phyloP scores from a whole-genome alignment of 2,113 vertebrate species.

The Polyodon spathula region DNA sequence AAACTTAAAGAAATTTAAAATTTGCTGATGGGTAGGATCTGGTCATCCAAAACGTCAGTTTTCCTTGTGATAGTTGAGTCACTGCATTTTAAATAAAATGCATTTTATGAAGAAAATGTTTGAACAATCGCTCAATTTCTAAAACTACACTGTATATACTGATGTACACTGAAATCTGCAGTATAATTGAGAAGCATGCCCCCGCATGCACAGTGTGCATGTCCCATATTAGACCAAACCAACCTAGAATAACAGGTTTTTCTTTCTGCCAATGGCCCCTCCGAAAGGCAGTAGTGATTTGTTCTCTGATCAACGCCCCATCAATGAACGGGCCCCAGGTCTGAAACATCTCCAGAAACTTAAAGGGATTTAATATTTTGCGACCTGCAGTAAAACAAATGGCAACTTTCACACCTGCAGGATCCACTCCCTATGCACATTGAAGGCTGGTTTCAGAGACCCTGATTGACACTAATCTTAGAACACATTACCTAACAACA shows the following conservation, averaged over 20 bases:
- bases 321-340: constrained; percentile 57
- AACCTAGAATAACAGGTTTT: constrained; percentile 54
- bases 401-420: too few relatives aligned
- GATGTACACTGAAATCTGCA: too few relatives aligned
- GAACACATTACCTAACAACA: too few relatives aligned
- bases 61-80: neutral
- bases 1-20: too few relatives aligned
- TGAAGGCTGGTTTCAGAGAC: too few relatives aligned
- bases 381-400: constrained; percentile 41
- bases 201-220: too few relatives aligned
- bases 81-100: neutral
- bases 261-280: constrained; percentile 59
- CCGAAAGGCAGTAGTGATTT: constrained; percentile 49
- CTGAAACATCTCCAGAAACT: constrained; percentile 58
- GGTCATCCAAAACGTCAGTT: neutral
- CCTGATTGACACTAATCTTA: too few relatives aligned
- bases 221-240: neutral
- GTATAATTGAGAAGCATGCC: too few relatives aligned
- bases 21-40: too few relatives aligned
- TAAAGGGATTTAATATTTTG: constrained; percentile 54
- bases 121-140: neutral
- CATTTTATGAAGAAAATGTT: neutral
- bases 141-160: neutral
- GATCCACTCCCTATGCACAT: too few relatives aligned
- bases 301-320: constrained; percentile 52